A percentile compares a stretch with the other conserved stretches of the same genome.
Conservation (phyloP, 2,797 vertebrate species). For the Emys orbicularis region DNA sequence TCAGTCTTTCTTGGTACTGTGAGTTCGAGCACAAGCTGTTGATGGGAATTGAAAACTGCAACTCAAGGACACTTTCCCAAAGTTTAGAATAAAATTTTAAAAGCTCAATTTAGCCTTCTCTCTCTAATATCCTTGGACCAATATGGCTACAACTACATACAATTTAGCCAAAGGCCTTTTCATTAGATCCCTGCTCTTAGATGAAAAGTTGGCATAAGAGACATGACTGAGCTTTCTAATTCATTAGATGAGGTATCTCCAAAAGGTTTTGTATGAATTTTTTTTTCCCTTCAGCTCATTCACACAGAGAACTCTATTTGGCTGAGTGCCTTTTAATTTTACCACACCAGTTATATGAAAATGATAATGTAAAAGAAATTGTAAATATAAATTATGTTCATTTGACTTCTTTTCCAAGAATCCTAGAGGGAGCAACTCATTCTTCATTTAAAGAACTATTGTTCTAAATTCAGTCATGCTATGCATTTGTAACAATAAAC, state of each 20-base stretch:
- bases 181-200: not conserved
- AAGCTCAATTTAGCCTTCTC: not conserved
- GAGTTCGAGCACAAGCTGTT: not conserved
- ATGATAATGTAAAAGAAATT: not conserved
- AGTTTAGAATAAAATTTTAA: not conserved
- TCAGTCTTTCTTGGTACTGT: not conserved
- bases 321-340: not conserved
- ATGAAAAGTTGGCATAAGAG: not conserved
- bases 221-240: not conserved
- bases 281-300: not conserved
- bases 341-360: not conserved
- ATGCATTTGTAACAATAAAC: not conserved
- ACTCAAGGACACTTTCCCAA: constrained; percentile 36
- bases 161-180: not conserved
- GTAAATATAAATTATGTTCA: constrained; percentile 10
- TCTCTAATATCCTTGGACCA: not conserved
- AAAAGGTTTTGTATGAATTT: not conserved
- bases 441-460: not conserved
- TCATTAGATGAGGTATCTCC: not conserved
- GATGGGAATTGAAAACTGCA: not conserved
- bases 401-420: constrained; percentile 12
- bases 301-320: not conserved
- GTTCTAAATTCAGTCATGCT: not conserved
- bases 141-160: not conserved
- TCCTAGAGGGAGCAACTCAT: not conserved